phyloP scores from a whole-genome alignment of 2,797 vertebrate species.

The Epinephelus awoara region DNA sequence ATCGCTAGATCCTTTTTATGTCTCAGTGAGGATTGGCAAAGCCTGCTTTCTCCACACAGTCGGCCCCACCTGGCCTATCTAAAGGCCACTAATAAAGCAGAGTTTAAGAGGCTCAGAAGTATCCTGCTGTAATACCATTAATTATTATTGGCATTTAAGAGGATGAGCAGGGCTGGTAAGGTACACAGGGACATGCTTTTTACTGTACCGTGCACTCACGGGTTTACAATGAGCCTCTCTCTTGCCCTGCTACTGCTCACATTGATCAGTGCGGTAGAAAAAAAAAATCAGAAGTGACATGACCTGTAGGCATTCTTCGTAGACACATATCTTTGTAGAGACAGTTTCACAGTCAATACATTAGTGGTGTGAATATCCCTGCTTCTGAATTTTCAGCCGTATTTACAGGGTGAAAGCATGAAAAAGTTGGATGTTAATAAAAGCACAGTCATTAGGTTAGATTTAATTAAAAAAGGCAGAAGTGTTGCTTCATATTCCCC shows the following conservation, averaged over 20 bases:
- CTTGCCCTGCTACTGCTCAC: conserved; percentile 21
- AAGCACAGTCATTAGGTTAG: conserved; percentile 81
- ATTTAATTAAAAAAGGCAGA: conserved; percentile 84
- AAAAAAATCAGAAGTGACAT: conserved; percentile 13
- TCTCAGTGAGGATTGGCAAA: conserved; percentile 42
- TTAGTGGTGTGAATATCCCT: conserved; percentile 55
- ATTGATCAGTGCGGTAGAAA: conserved; percentile 20
- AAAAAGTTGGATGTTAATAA: conserved; percentile 78
- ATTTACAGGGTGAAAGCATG: conserved; percentile 70
- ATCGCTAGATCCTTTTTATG: conserved; percentile 26
- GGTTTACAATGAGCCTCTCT: conserved; percentile 69
- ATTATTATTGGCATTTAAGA: conserved; percentile 86
- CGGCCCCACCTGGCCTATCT: conserved; percentile 59
- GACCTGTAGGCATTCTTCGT: conserved; percentile 34
- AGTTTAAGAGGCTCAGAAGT: conserved; percentile 83
- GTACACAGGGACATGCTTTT: conserved; percentile 75
- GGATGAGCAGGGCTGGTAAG: conserved; percentile 73
- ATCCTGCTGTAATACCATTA: conserved; percentile 81
- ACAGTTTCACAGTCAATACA: conserved; percentile 56
- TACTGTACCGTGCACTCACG: conserved; percentile 69
- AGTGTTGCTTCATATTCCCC: conserved; percentile 80
- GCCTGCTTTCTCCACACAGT: conserved; percentile 31
- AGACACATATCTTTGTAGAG: conserved; percentile 16
- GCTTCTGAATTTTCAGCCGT: conserved; percentile 57
- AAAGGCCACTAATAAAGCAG: conserved; percentile 76